Base-by-base conservation (phyloP, 2,797 vertebrate genomes). In the Podargus strigoides region DNA sequence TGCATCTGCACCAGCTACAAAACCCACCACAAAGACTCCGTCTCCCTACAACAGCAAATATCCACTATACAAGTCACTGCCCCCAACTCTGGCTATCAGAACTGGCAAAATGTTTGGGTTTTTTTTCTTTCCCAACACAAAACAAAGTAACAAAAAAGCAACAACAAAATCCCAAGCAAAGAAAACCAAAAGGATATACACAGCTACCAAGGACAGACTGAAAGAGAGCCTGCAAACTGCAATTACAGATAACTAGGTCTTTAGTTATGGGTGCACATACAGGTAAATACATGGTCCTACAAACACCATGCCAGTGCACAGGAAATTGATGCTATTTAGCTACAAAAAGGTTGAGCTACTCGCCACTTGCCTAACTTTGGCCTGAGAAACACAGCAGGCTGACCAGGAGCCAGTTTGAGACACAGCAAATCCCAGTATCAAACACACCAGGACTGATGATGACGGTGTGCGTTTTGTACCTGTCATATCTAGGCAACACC, bases 241-340 rank as follows among this genome's bases (percentile, higher is more conserved):
- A 62, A 2, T 36, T 86, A 30, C 55, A 83, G 52, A 23, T n/a
- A 66, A 26, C 41, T 7, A 39, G n/a, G 46, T 12, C 42, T 26
- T 60, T 1, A 14, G 27, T 14, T 26, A 1, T 1, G 15, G 39
- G 36, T 59, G 79, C 32, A 20, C 7, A 2, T 13, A 28, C 60
- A 28, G 19, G 62, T 30, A 60, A 78, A 85, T 4, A 10, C 5
- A 8, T 3, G 6, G 5, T 39, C 58, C 44, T 3, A 30, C 28
- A 52, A 32, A 30, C 13, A 27, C 3, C 55, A 26, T 32, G 12
- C 24, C 1, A 42, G n/a, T 0, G 8, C 44, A 26, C 6, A 1
- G 30, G 50, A 62, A 82, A 73, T 1, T 4, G 20, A 18, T 55
- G 59, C 2, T 36, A 1, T 27, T 62, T 4, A 32, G 55, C 46